Base-by-base conservation (phyloP, 2,113 vertebrate genomes). In the Gadus chalcogrammus region DNA sequence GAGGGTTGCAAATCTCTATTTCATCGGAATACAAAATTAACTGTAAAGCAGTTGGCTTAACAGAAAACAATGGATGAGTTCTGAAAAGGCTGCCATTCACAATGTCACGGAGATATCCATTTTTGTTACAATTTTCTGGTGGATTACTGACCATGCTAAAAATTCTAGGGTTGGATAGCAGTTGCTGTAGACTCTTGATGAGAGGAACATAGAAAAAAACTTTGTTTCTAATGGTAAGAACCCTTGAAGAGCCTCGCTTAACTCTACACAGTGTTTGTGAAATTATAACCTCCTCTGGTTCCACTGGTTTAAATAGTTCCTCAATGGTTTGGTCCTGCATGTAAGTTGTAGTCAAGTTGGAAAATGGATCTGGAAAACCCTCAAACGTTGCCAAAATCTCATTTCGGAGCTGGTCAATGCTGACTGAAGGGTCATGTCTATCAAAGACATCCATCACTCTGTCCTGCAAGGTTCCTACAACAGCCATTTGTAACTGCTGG, bases 1-100 rank as follows among this genome's bases (percentile, higher is more conserved):
- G 64, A 59, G 79, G 77, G 77, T 84, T 80, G 64, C 79, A 86
- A 3, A 84, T 5, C 18, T 84, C 69, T 66, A 82, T 86, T 68
- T 84, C 70, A 76, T 80, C 71, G 65, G 77, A 70, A 73, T 84
- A 85, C 17, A 84, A 63, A 65, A 82, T 74, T 1, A 85, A 56
- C 48, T 77, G 78, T 20, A 85, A 77, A 80, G 80, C 55, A 85
- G 48, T 55, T 73, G 70, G 28, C 76, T 75, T 15, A 62, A 76
- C 15, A 78, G 76, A 48, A 76, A 72, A 72, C 56, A 18, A 78
- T 27, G 71, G 76, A n/a, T 69, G 67, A 22, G 48, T 65, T 70
- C n/a, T 78, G 5, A 71, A 67, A 61, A 72, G 58, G 13, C 2
- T 24, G 13, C 70, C 48, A 78, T 78, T 71, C 38, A 20, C 17